Percentiles rank a stretch among this genome's conserved stretches.
Conservation (phyloP, 2,888 invertebrate genomes). For the Tachystola acroxantha region DNA sequence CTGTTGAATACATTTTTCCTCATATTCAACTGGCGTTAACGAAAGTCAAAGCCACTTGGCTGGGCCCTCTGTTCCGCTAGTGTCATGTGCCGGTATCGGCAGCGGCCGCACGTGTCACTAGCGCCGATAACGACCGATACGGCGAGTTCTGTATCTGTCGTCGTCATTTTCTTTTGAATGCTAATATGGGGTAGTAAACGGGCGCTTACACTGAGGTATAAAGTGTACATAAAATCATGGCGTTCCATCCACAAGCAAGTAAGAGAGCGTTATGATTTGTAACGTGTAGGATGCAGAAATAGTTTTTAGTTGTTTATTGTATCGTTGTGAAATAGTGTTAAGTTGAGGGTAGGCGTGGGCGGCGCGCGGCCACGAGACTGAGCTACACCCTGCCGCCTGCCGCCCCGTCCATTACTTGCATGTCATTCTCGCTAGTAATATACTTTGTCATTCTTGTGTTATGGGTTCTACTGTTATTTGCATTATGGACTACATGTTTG, state of each 20-base stretch:
- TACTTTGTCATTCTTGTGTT: conserved; percentile 50
- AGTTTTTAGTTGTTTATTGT: conserved; percentile 73
- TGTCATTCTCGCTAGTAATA: conserved; percentile 58
- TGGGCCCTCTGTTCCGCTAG: no score
- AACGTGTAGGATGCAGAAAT: conserved; percentile 65
- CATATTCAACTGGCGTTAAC: no score
- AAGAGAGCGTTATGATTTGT: conserved; percentile 60
- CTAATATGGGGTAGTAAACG: conserved; percentile 35
- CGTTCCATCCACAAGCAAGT: conserved; percentile 64
- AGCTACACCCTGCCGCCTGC: conserved; percentile 67
- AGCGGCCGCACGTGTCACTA: no score
- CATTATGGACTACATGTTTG: no score
- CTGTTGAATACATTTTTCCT: no score
- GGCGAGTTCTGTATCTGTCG: no score
- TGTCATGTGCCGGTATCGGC: no score
- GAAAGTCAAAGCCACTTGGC: no score
- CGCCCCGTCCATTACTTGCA: conserved; percentile 51
- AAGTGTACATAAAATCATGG: conserved; percentile 63
- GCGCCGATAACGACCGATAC: no score
- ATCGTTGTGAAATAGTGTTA: conserved; percentile 74
- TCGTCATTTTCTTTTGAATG: no score
- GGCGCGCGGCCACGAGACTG: conserved; percentile 69
- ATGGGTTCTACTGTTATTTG: conserved; percentile 65
- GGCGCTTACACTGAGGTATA: conserved; percentile 54
- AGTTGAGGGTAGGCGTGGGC: conserved; percentile 54